Base-by-base conservation (phyloP, 2,113 vertebrate genomes). In the Gobio gobio region DNA sequence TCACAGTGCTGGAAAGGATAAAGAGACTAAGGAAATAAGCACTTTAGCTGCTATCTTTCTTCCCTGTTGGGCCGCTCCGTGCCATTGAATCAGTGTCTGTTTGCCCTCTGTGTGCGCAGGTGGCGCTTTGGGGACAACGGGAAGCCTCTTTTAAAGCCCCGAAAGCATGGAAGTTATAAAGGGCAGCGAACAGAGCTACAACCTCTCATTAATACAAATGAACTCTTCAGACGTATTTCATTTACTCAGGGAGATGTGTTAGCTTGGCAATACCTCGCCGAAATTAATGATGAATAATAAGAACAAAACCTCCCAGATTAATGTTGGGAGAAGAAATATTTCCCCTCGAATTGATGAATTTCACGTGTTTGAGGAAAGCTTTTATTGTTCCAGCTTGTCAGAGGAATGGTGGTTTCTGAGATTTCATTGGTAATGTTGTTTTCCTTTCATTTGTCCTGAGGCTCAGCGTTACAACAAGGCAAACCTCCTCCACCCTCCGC, bases 11-110 rank as follows among this genome's bases (percentile, higher is more conserved):
- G 93, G 91, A 93, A 94, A 95, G 93, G 94, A 95, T 96, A 94
- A 95, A 95, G 93, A 93, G 96, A 95, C 97, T 96, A 95, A 91
- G 91, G 91, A 94, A 95, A 95, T 94, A 95, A 95, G 94, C 92
- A 95, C 92, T 96, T 96, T 95, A 95, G 92, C 92, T 86, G 91
- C 92, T 94, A 93, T 94, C 93, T 93, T 64, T 87, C 90, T 88
- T 90, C 91, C 90, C 93, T 76, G 92, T 91, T 91, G 92, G 93
- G 93, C 89, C 91, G 89, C 79, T 85, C 59, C 86, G 88, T 89
- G 90, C 90, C 92, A 91, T 88, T 88, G 89, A 92, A 91, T 92
- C 87, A 90, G 90, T 93, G 93, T 89, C 90, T 91, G 87, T 83
- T 88, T 93, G 93, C 91, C 90, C 90, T 92, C 91, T 89, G 87